phyloP scores from a whole-genome alignment of 1,140 invertebrate genomes.

The Mactra quadrangularis region DNA sequence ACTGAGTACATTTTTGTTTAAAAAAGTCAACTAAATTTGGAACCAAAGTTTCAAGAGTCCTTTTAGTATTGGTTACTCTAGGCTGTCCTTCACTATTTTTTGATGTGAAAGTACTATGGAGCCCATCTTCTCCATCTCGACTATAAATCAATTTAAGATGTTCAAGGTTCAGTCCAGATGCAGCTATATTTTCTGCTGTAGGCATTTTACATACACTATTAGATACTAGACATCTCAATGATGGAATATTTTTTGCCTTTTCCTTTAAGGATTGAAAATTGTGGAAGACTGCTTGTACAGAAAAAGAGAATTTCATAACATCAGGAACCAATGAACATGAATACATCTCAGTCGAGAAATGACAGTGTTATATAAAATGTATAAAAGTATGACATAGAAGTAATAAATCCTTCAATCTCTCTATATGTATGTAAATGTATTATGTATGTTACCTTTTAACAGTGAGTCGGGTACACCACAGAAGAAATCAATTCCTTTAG shows the following conservation, averaged over 20 bases:
- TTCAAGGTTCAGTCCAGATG: neutral
- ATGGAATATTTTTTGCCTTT: neutral
- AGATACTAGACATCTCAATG: neutral
- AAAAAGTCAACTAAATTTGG: neutral
- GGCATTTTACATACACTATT: neutral
- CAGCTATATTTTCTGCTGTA: neutral
- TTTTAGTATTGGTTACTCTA: slow-evolving; percentile 3
- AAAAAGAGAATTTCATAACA: too few relatives aligned
- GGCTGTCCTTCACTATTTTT: slow-evolving; percentile 10
- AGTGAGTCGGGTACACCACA: slow-evolving; percentile 85
- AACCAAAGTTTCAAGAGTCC: neutral
- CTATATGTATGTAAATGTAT: too few relatives aligned
- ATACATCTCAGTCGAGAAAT: too few relatives aligned
- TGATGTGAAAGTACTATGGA: neutral
- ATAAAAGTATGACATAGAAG: too few relatives aligned
- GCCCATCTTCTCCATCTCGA: neutral
- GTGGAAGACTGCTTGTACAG: too few relatives aligned
- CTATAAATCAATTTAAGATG: neutral
- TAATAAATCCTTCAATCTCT: too few relatives aligned
- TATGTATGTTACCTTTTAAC: slow-evolving; percentile 83
- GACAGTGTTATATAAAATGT: too few relatives aligned
- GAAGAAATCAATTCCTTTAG: slow-evolving; percentile 83
- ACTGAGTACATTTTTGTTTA: too few relatives aligned
- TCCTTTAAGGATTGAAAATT: too few relatives aligned
- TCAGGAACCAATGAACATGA: too few relatives aligned